phyloP scores from a whole-genome alignment of 37 sponge, comb jelly and placozoan species.

The Geodia barretti region DNA sequence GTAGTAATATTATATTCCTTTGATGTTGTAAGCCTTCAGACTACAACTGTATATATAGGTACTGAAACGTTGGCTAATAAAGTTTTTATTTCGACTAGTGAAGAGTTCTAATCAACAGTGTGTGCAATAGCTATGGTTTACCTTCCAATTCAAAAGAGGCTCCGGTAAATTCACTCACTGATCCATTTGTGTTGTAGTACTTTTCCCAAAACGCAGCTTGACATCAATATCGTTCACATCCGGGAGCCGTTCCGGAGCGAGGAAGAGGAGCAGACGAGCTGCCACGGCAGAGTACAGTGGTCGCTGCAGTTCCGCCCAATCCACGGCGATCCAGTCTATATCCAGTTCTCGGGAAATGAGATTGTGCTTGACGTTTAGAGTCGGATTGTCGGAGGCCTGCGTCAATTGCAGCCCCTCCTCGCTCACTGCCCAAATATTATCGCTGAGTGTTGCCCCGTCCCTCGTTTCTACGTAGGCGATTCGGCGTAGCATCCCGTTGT shows the following conservation, averaged over 20 bases:
- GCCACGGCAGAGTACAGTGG: slow-evolving; percentile 1
- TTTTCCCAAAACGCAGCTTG: slow-evolving; percentile 1
- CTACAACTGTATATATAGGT: background rate
- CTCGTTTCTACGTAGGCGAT: background rate
- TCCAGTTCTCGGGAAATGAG: too few species aligned
- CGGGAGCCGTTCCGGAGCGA: background rate
- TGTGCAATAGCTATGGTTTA: too few species aligned
- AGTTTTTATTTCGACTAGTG: too few species aligned
- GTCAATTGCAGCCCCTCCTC: background rate
- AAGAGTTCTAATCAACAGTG: too few species aligned
- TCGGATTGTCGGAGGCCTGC: too few species aligned
- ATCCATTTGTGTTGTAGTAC: background rate
- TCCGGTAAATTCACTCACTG: background rate
- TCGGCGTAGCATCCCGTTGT: background rate
- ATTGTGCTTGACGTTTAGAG: too few species aligned
- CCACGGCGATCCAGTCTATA: background rate
- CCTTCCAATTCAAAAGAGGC: background rate
- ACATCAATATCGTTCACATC: background rate
- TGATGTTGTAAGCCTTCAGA: background rate
- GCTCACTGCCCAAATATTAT: background rate
- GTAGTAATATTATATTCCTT: too few species aligned
- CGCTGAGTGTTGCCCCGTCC: background rate
- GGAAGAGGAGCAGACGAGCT: background rate
- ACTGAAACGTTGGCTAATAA: too few species aligned
- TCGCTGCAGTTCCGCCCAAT: background rate